A percentile compares a stretch with the other conserved stretches of the same genome.
phyloP scores from a whole-genome alignment of 2,797 vertebrate genomes.

The Cirrhinus molitorella region DNA sequence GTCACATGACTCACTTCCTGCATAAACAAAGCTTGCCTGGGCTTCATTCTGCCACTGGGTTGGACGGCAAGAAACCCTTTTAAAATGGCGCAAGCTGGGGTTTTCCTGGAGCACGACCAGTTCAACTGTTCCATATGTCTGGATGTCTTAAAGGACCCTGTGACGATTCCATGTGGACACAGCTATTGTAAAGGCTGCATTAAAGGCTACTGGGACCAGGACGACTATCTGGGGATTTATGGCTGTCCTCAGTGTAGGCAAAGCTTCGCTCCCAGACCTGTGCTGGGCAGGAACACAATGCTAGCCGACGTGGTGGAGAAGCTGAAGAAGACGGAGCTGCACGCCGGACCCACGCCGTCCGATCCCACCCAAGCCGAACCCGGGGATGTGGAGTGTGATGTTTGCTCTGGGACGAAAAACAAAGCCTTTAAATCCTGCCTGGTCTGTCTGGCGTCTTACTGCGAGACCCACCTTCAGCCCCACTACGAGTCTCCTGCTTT shows the following conservation, averaged over 20 bases:
- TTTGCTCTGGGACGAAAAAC: conserved; percentile 80
- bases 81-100: conserved; percentile 78
- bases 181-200: conserved; percentile 80
- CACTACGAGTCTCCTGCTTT: conserved; percentile 89
- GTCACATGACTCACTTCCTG: conserved; percentile 56
- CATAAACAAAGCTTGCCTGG: conserved; percentile 58
- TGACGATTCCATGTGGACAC: conserved; percentile 82
- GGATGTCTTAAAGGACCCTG: conserved; percentile 76
- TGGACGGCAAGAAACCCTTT: not conserved
- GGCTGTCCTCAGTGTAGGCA: conserved; percentile 80
- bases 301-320: conserved; percentile 80
- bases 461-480: conserved; percentile 85
- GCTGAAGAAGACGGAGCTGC: conserved; percentile 70
- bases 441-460: conserved; percentile 94
- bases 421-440: conserved; percentile 88
- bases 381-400: conserved; percentile 83
- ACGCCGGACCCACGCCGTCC: not conserved
- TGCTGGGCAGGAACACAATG: conserved; percentile 79
- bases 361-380: conserved; percentile 61
- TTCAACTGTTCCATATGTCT: conserved; percentile 83
- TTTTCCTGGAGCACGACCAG: conserved; percentile 80
- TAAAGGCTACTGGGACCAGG: conserved; percentile 81
- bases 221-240: conserved; percentile 75
- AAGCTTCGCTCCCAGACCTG: conserved; percentile 78
- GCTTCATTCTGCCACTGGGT: not conserved